Evolutionary conservation across 2,797 vertebrate genomes (phyloP), one percentile per base, ranked within the genome.

Genomic region (Zenarchopterus dispar): DNA sequence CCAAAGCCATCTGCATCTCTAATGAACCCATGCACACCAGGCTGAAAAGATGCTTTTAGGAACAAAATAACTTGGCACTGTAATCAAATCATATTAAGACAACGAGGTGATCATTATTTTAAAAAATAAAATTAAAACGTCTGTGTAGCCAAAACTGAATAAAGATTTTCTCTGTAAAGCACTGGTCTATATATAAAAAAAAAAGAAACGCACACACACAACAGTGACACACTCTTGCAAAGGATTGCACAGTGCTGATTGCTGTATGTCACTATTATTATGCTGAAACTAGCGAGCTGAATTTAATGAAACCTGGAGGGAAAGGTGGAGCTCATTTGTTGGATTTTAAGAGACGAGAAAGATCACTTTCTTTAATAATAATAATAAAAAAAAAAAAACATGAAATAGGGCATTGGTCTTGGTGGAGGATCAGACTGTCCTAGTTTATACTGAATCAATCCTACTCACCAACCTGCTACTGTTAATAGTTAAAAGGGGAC

Each of bases 1-100:
- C 87, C 88, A 88, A 92, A 89, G 83, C 87, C 87, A 89, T 84
- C 88, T 77, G 73, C 62, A 84, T 63, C 70, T 59, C 50, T 42
- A 62, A 28, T 70, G 56, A 59, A 57, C 71, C 74, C 56, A 62
- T 53, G 59, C 45, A 48, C 42, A 61, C 45, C 18, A 48, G 57
- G 45, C 33, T 68, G 43, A 56, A 49, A 28, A 46, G 13, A 52
- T 58, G 51, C 56, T 68, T 72, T 74, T 74, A 51, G 73, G 62
- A 75, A 65, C 15, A 16, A 56, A 57, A 64, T 11, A 64, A 54
- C 67, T 49, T 19, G 39, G 24, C 26, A 44, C 26, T 22, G 45
- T 47, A 22, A 47, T 22, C 13, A 22, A 22, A 47, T 47, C 22
- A 47, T 47, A 39, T 39, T 39, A 39, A 39, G 36, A 39, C 36